Evolutionary conservation across 2,888 invertebrate genomes (phyloP).

Genomic region (Elysia crispata): DNA sequence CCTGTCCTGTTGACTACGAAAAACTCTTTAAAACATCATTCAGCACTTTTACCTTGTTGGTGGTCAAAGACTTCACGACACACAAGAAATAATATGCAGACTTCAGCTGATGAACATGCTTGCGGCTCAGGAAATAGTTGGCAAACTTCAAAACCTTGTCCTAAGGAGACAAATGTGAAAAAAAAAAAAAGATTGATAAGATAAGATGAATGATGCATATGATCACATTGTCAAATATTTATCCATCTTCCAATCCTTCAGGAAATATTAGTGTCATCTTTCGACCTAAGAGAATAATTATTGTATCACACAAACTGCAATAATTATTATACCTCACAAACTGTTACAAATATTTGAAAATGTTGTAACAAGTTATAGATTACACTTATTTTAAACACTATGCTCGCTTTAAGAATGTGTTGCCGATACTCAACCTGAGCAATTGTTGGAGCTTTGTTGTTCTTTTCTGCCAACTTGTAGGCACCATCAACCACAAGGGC

Average conservation of each 20-base stretch:
- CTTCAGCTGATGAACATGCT: constrained; percentile 90
- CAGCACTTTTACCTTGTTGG: constrained; percentile 82
- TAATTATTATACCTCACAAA: no score
- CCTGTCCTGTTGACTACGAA: no score
- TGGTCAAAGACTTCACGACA: constrained; percentile 85
- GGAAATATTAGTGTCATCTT: no score
- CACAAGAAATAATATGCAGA: constrained; percentile 90
- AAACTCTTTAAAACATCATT: no score
- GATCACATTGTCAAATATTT: no score
- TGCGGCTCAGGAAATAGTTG: constrained; percentile 91
- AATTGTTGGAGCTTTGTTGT: constrained; percentile 84
- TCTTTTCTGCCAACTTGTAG: constrained; percentile 82
- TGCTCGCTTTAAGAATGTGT: neutral
- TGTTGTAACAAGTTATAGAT: neutral
- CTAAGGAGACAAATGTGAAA: constrained; percentile 56
- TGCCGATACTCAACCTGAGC: constrained; percentile 75
- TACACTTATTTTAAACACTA: neutral
- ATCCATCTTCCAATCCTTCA: no score
- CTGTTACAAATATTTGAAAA: neutral
- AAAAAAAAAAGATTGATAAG: neutral
- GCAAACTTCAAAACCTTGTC: constrained; percentile 92
- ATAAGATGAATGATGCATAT: no score
- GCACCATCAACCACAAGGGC: constrained; percentile 83
- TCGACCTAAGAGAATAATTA: no score
- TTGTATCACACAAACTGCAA: no score